Conservation (phyloP, 2,888 invertebrate genomes). For the Venusia cambrica region DNA sequence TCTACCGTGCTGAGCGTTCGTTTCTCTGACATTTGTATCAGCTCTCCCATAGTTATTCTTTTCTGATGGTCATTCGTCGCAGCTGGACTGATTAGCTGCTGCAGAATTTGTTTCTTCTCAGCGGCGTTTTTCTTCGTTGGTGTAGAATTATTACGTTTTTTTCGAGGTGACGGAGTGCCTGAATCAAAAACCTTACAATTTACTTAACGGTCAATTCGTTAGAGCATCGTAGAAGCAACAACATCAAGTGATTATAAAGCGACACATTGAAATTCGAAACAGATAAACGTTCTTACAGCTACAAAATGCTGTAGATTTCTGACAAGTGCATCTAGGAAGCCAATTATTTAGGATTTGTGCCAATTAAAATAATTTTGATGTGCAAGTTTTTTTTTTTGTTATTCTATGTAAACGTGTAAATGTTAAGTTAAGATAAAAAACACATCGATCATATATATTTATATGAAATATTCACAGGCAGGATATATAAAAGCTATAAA, state of each 20-base stretch:
- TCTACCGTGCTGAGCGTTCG: constrained; percentile 70
- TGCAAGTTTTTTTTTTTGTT: constrained; percentile 43
- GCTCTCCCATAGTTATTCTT: constrained; percentile 86
- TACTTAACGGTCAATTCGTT: constrained; percentile 15
- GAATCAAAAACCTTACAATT: constrained; percentile 39
- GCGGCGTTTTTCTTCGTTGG: constrained; percentile 88
- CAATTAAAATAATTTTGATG: constrained; percentile 34
- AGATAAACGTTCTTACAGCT: constrained; percentile 34
- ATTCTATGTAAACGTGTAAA: constrained; percentile 23
- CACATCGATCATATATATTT: constrained; percentile 7
- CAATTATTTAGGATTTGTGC: constrained; percentile 65
- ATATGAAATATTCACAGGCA: constrained; percentile 12
- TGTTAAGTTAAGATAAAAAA: constrained; percentile 11
- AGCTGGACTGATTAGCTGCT: constrained; percentile 87
- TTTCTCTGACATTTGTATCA: constrained; percentile 87
- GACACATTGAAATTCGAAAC: constrained; percentile 39
- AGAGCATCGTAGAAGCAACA: constrained; percentile 37
- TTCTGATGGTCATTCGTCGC: constrained; percentile 81
- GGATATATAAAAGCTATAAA: constrained; percentile 21
- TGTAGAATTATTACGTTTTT: constrained; percentile 89
- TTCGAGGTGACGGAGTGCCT: constrained; percentile 89
- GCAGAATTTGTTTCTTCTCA: constrained; percentile 89
- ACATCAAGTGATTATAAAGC: constrained; percentile 57
- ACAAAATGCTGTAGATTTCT: constrained; percentile 50
- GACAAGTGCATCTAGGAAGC: constrained; percentile 65